Base-by-base conservation (phyloP, 2,888 invertebrate species). In the Epiblema foenella region DNA sequence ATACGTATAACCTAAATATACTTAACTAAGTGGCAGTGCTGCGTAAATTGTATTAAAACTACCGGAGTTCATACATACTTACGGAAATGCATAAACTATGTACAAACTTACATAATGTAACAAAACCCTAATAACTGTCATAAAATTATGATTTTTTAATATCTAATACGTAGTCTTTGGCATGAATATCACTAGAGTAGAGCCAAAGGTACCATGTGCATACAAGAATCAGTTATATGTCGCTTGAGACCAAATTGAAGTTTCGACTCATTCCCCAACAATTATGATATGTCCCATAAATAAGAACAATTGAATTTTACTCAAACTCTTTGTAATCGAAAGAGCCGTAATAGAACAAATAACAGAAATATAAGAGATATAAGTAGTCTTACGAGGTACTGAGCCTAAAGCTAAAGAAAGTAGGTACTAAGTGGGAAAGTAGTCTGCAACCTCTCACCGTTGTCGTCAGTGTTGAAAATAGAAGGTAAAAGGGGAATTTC, bases 1-100 rank as follows among this genome's bases (percentile, higher is more conserved):
- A 67, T 64, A 69, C 65, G 54, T 62, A 33, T 33, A 62, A 60
- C 71, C 62, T 71, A 71, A 67, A 62, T 82, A 82, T 81, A 79
- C 83, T 85, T 83, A 85, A 81, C 85, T 83, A 84, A 82, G 87
- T 91, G 92, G 92, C 92, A 92, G 92, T 92, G 92, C 88, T 90
- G 85, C 85, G 83, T 87, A 82, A 85, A 87, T 82, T 84, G 84
- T 87, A 49, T 67, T 39, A 67, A 39, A 62, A 37, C 71, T 71
- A 71, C 24, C 60, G 17, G 62, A 67, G 46, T 54, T 39, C 56
- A 67, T 60, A 60, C 56, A 67, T 60, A 60, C 60, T 56, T 57
- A 57, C 20, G 18, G 42, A 49, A 39, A 66, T 54, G 49, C 39
- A 51, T 33, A 59, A 29, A n/a, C n/a, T 17, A 51, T 49, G 18